Evolutionary conservation across 2,888 invertebrate species (phyloP).

Genomic region (Phytoseiulus persimilis): DNA sequence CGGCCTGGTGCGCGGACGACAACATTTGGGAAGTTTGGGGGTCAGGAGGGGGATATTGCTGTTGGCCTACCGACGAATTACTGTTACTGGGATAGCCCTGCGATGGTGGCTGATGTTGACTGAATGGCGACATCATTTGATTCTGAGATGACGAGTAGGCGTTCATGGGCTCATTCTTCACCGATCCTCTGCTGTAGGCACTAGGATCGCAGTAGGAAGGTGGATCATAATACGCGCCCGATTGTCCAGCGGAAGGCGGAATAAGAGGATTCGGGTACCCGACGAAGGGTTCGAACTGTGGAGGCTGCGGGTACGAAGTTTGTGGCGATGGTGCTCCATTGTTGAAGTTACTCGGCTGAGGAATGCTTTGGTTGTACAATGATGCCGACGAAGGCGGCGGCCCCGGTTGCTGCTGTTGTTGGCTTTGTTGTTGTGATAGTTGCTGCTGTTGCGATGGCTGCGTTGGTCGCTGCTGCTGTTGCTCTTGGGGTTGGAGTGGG

Average conservation of each 20-base stretch:
- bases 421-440: background rate
- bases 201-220: background rate
- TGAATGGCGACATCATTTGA: background rate
- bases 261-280: background rate
- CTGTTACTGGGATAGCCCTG: background rate
- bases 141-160: background rate
- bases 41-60: background rate
- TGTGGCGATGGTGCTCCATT: background rate
- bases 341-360: background rate
- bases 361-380: background rate
- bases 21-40: background rate
- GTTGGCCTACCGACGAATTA: background rate
- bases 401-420: background rate
- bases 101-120: background rate
- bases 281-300: background rate
- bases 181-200: background rate
- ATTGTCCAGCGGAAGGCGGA: background rate
- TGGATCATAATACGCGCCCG: background rate
- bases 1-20: constrained; percentile 9
- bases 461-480: background rate
- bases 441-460: background rate
- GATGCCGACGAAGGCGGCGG: background rate
- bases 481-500: background rate
- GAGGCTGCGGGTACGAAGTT: constrained; percentile 5
- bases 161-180: background rate